Percentiles rank a stretch among this genome's conserved stretches.
phyloP scores from a whole-genome alignment of 1,140 invertebrate species.

The Drosophila micromelanica region DNA sequence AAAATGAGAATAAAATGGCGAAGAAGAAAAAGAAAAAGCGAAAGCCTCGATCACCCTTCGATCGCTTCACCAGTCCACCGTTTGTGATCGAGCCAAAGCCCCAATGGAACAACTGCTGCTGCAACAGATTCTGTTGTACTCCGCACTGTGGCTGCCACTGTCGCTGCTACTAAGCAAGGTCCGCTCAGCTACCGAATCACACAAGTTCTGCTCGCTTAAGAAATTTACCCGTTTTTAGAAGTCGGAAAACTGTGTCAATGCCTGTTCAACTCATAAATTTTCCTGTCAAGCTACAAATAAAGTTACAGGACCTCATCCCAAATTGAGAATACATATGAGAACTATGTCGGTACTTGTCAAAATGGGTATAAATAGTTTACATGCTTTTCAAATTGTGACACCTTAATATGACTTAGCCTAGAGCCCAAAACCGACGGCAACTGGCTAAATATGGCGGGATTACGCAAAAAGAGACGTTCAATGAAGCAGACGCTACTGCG shows the following conservation, averaged over 20 bases:
- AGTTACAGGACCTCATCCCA: not conserved
- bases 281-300: not conserved
- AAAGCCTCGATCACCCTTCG: slow-evolving; percentile 10
- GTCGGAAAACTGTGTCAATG: too few species aligned
- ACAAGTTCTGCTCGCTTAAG: not conserved
- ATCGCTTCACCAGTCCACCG: slow-evolving; percentile 54
- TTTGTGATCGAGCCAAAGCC: slow-evolving; percentile 45
- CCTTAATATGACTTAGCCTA: slow-evolving; percentile 29
- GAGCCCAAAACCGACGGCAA: not conserved
- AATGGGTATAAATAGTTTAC: slow-evolving; percentile 6
- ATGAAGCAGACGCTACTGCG: slow-evolving; percentile 35
- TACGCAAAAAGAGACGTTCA: slow-evolving; percentile 25
- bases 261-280: too few species aligned
- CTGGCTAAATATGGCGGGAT: slow-evolving; percentile 36
- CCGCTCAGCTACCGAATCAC: not conserved
- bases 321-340: not conserved
- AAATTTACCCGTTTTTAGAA: not conserved
- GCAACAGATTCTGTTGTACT: not conserved
- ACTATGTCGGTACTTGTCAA: not conserved
- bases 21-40: slow-evolving; percentile 27
- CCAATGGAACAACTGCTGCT: not conserved
- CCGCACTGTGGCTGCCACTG: not conserved
- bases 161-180: slow-evolving; percentile 3
- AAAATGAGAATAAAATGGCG: too few species aligned
- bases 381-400: not conserved